phyloP scores from a whole-genome alignment of 2,888 invertebrate genomes.

The Drosophila maculinotata region DNA sequence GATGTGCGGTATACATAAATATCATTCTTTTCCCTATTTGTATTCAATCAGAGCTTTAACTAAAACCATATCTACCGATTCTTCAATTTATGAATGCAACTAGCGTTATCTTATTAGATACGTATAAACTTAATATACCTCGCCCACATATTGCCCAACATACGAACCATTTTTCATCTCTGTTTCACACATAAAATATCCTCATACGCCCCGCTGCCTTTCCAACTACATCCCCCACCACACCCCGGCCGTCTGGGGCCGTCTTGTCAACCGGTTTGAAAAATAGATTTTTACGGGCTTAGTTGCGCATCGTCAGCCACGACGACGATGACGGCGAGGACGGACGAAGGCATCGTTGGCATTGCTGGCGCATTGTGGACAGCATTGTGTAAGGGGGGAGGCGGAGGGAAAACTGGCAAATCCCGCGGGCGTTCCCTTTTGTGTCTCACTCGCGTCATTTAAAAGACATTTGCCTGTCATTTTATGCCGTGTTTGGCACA shows the following conservation, averaged over 20 bases:
- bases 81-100: slow-evolving; percentile 26
- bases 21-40: background rate
- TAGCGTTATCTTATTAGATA: slow-evolving; percentile 38
- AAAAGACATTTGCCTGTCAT: slow-evolving; percentile 83
- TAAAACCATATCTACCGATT: background rate
- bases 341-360: slow-evolving; percentile 57
- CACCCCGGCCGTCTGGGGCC: slow-evolving; percentile 11
- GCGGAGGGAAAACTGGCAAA: slow-evolving; percentile 37
- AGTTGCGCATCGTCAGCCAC: slow-evolving; percentile 79
- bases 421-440: slow-evolving; percentile 80
- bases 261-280: slow-evolving; percentile 80
- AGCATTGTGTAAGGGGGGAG: slow-evolving; percentile 6
- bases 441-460: slow-evolving; percentile 82
- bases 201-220: slow-evolving; percentile 41
- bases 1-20: no score
- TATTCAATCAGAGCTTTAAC: background rate
- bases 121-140: slow-evolving; percentile 47
- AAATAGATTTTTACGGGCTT: slow-evolving; percentile 79
- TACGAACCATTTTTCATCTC: slow-evolving; percentile 56
- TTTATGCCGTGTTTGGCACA: slow-evolving; percentile 81
- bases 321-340: slow-evolving; percentile 23
- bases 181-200: slow-evolving; percentile 53
- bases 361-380: slow-evolving; percentile 59
- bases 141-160: slow-evolving; percentile 22
- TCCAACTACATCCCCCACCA: slow-evolving; percentile 36